phyloP scores from a whole-genome alignment of 2,797 vertebrate genomes.

The Oophaga sylvatica region DNA sequence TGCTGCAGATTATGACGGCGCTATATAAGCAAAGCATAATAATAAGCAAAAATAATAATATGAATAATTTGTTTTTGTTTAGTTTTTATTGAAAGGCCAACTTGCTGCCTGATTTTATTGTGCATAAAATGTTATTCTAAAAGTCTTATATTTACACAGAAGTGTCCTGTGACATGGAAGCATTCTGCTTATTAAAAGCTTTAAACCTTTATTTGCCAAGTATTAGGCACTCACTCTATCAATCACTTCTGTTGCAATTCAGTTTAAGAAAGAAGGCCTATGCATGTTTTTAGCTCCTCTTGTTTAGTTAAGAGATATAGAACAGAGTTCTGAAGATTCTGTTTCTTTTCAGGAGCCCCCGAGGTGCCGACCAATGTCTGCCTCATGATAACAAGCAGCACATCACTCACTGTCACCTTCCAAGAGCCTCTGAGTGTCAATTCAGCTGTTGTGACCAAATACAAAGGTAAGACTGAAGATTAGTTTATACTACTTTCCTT shows the following conservation, averaged over 20 bases:
- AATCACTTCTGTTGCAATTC: slow-evolving; percentile 14
- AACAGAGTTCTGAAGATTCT: slow-evolving; percentile 68
- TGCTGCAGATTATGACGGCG: too few species aligned
- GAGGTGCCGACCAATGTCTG: slow-evolving; percentile 87
- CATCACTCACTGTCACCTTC: slow-evolving; percentile 90
- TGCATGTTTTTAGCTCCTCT: not conserved
- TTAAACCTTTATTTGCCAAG: slow-evolving; percentile 33
- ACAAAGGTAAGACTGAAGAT: slow-evolving; percentile 81
- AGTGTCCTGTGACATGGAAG: slow-evolving; percentile 18
- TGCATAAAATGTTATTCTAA: not conserved
- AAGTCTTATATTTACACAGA: slow-evolving; percentile 14
- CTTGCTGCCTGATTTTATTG: not conserved
- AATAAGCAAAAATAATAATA: too few species aligned
- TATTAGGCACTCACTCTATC: slow-evolving; percentile 27
- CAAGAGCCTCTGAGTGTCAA: slow-evolving; percentile 90
- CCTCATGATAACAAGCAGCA: slow-evolving; percentile 88
- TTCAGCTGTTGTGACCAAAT: slow-evolving; percentile 92
- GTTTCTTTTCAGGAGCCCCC: slow-evolving; percentile 80
- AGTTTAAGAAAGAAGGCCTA: not conserved
- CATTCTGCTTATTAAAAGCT: not conserved
- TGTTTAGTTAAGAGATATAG: slow-evolving; percentile 28
- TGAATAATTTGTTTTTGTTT: too few species aligned
- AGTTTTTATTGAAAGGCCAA: not conserved
- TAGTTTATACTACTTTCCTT: not conserved
- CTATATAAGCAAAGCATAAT: too few species aligned